Evolutionary conservation across 2,113 vertebrate species (phyloP).

Genomic region (human (Homo sapiens)): GRCh38 chr7:77567001-77567500

Average conservation of each 20-base stretch:
- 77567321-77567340: background rate
- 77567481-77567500: background rate
- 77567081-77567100: constrained; percentile 9
- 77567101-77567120: background rate
- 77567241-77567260: background rate
- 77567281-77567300: background rate
- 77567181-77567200: background rate
- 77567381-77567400: background rate
- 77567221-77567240: background rate
- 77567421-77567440: background rate
- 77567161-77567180: background rate
- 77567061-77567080: background rate
- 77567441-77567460: background rate
- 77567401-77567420: background rate
- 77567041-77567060: constrained; percentile 20
- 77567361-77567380: background rate
- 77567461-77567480: background rate
- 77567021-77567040: background rate
- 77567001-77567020: constrained; percentile 26
- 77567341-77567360: background rate
- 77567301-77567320: background rate
- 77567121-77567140: background rate
- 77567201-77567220: background rate
- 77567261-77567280: background rate
- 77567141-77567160: background rate